These are phyloP conservation scores for Ctenosaura bakeri DNA, from an alignment of 2,797 vertebrate genomes.

Conservation along the genomic window DNA sequence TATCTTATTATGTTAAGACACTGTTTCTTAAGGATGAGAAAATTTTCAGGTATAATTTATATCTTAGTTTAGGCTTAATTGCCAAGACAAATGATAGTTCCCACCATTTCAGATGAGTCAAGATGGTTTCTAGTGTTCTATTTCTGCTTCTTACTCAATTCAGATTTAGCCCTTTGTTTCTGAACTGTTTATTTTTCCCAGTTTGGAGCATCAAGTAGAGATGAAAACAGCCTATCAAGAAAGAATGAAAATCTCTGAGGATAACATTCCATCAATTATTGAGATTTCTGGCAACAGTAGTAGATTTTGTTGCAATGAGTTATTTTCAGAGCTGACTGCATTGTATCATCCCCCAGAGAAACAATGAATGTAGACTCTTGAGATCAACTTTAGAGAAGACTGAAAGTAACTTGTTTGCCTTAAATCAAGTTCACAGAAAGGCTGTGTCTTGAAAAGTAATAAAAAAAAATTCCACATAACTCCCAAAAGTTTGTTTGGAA, in stretches of 20 bases:
- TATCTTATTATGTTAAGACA: too few species aligned
- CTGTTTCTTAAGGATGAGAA: too few species aligned
- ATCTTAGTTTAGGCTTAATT: neutral
- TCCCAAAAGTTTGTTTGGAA: neutral
- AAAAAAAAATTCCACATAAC: neutral
- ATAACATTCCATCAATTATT: constrained; percentile 32
- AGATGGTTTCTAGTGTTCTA: neutral
- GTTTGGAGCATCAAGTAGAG: constrained; percentile 6
- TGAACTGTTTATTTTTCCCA: constrained; percentile 20
- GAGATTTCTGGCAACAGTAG: constrained; percentile 43
- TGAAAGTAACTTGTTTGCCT: neutral
- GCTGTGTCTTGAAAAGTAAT: neutral
- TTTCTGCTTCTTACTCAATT: constrained; percentile 11
- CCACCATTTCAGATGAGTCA: neutral
- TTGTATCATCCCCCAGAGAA: constrained; percentile 34
- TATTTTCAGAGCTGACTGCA: constrained; percentile 38
- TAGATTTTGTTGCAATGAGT: constrained; percentile 36
- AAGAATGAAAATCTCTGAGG: constrained; percentile 33
- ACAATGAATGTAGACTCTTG: constrained; percentile 35
- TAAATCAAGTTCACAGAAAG: constrained; percentile 33
- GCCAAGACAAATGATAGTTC: neutral
- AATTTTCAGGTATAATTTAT: neutral
- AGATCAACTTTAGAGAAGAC: constrained; percentile 38
- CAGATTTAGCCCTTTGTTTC: constrained; percentile 19
- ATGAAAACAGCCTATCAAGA: constrained; percentile 47